These are phyloP conservation scores for Acanthornis magna DNA, from an alignment of 2,797 vertebrate genomes.

Conservation along the genomic window DNA sequence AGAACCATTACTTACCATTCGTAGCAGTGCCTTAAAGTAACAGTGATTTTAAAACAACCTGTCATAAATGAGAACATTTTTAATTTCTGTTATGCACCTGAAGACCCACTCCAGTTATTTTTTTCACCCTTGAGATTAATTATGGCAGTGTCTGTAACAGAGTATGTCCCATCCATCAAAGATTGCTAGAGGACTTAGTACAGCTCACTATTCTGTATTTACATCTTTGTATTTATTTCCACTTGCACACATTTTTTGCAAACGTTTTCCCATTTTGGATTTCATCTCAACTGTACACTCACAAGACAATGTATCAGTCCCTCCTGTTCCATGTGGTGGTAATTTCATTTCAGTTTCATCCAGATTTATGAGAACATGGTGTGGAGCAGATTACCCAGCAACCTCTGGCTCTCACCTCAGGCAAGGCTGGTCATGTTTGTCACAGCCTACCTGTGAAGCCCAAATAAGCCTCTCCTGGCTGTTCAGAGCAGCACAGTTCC, in stretches of 20 bases:
- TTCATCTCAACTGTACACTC: not conserved
- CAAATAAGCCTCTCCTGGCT: not conserved
- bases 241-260: not conserved
- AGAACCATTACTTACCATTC: not conserved
- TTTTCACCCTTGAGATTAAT: not conserved
- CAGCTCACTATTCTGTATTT: not conserved
- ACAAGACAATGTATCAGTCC: not conserved
- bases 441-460: slow-evolving; percentile 6
- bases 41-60: not conserved
- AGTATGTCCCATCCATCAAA: not conserved
- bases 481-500: not conserved
- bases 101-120: not conserved
- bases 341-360: not conserved
- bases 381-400: slow-evolving; percentile 5
- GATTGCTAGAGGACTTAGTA: accelerated
- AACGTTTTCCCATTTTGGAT: not conserved
- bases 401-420: not conserved
- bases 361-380: not conserved
- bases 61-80: not conserved
- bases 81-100: not conserved
- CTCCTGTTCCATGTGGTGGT: not conserved
- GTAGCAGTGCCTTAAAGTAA: not conserved
- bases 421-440: slow-evolving; percentile 1
- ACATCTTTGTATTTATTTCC: not conserved
- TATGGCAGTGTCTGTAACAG: not conserved